These are phyloP conservation scores for Carettochelys insculpta DNA, from an alignment of 2,113 vertebrate species.

Conservation along the genomic window DNA sequence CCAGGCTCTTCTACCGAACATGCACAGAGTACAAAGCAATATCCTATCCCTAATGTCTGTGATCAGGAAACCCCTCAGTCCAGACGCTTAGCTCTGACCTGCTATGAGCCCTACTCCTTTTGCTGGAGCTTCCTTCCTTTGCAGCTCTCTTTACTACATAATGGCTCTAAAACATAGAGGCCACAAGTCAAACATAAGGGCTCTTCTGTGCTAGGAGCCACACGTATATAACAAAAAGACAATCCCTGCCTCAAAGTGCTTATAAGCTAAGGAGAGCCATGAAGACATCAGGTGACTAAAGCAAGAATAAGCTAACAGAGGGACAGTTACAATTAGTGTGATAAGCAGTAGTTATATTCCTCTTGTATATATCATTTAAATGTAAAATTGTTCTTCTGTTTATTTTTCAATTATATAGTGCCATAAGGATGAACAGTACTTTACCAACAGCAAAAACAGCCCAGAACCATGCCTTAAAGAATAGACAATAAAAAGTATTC, in stretches of 20 bases:
- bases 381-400: not conserved
- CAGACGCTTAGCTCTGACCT: not conserved
- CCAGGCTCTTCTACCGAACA: not conserved
- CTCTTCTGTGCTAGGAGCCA: not conserved
- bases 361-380: not conserved
- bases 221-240: not conserved
- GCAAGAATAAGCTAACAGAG: not conserved
- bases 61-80: not conserved
- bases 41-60: not conserved
- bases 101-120: not conserved
- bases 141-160: not conserved
- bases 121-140: not conserved
- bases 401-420: not conserved
- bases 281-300: not conserved
- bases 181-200: not conserved
- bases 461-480: not conserved
- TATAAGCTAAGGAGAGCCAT: not conserved
- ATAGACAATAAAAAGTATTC: not conserved
- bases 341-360: not conserved
- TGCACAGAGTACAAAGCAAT: not conserved
- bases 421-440: not conserved
- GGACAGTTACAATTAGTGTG: not conserved
- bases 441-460: not conserved
- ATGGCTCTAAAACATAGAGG: not conserved
- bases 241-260: not conserved